A percentile compares a stretch with the other conserved stretches of the same genome.
phyloP scores from a whole-genome alignment of 2,113 vertebrate species.

The Alouatta palliata region DNA sequence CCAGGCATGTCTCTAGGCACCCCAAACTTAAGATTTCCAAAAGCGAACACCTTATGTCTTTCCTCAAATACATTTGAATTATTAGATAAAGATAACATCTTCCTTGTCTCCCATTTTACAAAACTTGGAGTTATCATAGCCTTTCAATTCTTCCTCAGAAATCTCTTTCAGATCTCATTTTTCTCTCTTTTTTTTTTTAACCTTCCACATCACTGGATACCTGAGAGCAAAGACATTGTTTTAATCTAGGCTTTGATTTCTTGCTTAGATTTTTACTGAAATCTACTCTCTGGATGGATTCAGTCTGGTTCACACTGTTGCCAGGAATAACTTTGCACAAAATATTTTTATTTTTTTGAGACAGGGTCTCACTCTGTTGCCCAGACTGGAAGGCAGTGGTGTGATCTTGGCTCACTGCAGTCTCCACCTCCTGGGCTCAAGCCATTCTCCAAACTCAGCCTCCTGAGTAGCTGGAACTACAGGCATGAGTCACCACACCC shows the following conservation, averaged over 20 bases:
- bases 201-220: background rate
- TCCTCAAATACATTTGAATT: background rate
- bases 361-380: no score
- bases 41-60: background rate
- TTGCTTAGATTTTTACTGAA: background rate
- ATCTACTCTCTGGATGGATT: background rate
- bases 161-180: background rate
- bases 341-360: background rate
- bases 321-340: background rate
- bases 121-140: background rate
- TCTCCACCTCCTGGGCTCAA: no score
- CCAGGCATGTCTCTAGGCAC: background rate
- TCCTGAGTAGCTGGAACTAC: no score
- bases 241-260: background rate
- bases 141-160: background rate
- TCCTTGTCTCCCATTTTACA: background rate
- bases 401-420: no score
- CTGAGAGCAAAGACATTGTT: background rate
- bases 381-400: no score
- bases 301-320: background rate
- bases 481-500: no score
- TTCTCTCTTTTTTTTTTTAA: background rate
- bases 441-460: no score
- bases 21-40: background rate
- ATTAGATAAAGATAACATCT: background rate